These are phyloP conservation scores for Phaenicophaeus curvirostris DNA, from an alignment of 2,797 vertebrate species.

Conservation along the genomic window DNA sequence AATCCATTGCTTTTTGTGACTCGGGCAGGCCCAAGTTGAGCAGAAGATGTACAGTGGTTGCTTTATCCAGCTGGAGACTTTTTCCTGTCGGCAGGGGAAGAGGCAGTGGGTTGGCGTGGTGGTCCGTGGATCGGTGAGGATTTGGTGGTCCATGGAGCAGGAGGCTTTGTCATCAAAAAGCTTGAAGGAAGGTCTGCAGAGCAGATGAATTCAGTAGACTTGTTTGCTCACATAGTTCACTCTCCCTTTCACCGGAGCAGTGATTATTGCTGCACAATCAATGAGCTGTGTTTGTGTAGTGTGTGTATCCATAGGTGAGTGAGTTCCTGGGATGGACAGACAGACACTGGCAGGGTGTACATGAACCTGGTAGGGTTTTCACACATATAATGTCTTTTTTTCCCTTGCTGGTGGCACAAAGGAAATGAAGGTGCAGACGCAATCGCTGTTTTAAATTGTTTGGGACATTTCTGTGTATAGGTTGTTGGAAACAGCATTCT, in stretches of 20 bases:
- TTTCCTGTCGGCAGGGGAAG: accelerated
- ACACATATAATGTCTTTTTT: not conserved
- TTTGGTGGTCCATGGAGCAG: not conserved
- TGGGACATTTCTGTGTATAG: not conserved
- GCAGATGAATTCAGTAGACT: not conserved
- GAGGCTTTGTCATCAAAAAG: not conserved
- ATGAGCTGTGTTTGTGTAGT: not conserved
- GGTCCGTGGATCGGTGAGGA: not conserved
- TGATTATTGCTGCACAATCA: not conserved
- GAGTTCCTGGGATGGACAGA: not conserved
- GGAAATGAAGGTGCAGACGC: not conserved
- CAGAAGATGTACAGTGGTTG: accelerated
- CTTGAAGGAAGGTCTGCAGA: not conserved
- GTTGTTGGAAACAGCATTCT: not conserved
- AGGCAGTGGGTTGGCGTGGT: not conserved
- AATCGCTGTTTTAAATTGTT: not conserved
- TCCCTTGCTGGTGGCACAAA: not conserved
- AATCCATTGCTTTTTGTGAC: not conserved
- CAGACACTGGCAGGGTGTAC: not conserved
- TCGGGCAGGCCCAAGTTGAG: not conserved
- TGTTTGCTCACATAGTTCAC: not conserved
- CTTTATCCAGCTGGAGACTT: not conserved
- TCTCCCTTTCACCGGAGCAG: accelerated
- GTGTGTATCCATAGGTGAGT: accelerated
- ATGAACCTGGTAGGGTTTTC: not conserved